Evolutionary conservation across 1,140 invertebrate species (phyloP).

Genomic region (Drosophila ercepeae): DNA sequence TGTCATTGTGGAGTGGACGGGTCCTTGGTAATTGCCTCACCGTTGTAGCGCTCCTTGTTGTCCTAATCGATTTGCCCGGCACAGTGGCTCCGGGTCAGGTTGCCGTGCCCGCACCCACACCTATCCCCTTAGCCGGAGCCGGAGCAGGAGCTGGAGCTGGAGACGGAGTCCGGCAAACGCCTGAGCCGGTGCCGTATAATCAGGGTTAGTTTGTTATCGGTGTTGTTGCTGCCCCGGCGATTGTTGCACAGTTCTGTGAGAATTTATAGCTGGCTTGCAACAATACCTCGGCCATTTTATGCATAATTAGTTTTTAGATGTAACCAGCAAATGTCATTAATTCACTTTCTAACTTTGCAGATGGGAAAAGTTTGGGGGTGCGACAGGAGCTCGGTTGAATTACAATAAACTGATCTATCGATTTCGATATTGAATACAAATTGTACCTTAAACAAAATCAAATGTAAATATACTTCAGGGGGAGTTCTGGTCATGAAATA

Average conservation of each 20-base stretch:
- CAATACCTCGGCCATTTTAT: constrained; percentile 77
- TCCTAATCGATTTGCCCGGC: constrained; percentile 73
- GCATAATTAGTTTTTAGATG: constrained; percentile 82
- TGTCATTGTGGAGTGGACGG: constrained; percentile 59
- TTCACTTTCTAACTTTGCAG: constrained; percentile 55
- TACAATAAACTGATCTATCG: neutral
- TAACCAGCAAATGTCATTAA: constrained; percentile 70
- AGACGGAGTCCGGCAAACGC: neutral
- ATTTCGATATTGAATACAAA: neutral
- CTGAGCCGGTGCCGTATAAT: constrained; percentile 23
- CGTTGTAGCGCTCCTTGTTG: constrained; percentile 76
- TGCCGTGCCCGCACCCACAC: neutral
- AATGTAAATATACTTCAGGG: too few relatives aligned
- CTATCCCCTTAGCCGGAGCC: too few relatives aligned
- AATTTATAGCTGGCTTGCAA: constrained; percentile 78
- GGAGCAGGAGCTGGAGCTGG: neutral
- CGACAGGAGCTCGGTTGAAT: neutral
- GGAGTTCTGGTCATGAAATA: too few relatives aligned
- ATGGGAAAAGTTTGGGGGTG: neutral
- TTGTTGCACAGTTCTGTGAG: constrained; percentile 68
- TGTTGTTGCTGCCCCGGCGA: constrained; percentile 61
- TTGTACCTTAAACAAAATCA: too few relatives aligned
- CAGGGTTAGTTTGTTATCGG: constrained; percentile 63
- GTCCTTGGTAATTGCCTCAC: constrained; percentile 78
- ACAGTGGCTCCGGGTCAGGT: constrained; percentile 35